Evolutionary conservation across 2,113 vertebrate genomes (phyloP), one percentile per base, ranked within the genome.

Genomic region (Lophius piscatorius): DNA sequence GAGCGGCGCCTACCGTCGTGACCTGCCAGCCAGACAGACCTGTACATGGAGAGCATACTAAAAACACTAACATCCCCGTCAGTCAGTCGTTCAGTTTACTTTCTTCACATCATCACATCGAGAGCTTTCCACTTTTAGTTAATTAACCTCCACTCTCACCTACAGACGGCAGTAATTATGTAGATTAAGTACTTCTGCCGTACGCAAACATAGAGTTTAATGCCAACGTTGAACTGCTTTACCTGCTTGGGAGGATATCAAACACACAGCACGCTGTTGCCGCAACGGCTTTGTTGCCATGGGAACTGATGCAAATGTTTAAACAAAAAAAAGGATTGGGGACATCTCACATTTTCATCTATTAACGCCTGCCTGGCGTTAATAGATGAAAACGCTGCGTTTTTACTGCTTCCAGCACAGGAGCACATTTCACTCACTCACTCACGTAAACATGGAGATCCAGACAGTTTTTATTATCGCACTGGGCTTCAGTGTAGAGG

Each of bases 231-330:
- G 28, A 61, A 75, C 47, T 4, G 24, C 2, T 22, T 10, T n/a
- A 17, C 13, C 29, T 44, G 9, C 23, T 35, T 18, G 12, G 28
- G 21, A 59, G 31, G 44, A n/a, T 44, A 61, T 17, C 34, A 33
- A 36, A 23, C 26, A 9, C 4, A 3, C 1, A 57, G 5, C 14
- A 8, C 1, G 1, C 11, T 7, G 56, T 41, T 52, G 13, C 18
- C 23, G n/a, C 39, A 14, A 11, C 29, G 10, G 36, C 6, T 26
- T 13, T 23, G 60, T 78, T 78, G 47, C 56, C 48, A 46, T 76
- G 57, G 74, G 18, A 67, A 81, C 60, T 57, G 20, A 76, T 74
- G 35, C 34, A 31, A 35, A 62, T 48, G 42, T 56, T 34, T 45
- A 46, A 74, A 62, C 46, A 40, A 39, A 7, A 18, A 39, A 9